These are phyloP conservation scores for Enteromius argenteus DNA, from an alignment of 2,797 vertebrate genomes.

Conservation along the genomic window DNA sequence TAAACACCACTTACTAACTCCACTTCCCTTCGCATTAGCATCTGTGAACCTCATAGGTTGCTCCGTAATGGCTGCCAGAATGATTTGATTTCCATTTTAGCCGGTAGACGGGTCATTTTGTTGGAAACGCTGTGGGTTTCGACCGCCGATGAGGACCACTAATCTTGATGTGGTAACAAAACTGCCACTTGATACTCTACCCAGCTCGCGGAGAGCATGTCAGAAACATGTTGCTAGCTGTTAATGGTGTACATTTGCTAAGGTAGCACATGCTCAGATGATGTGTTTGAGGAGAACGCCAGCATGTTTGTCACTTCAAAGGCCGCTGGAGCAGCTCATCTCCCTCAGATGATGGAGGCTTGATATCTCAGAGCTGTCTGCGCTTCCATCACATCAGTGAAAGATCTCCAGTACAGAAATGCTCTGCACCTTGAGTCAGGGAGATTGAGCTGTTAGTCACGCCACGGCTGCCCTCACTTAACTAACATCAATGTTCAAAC, in stretches of 20 bases:
- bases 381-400: slow-evolving; percentile 27
- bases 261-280: slow-evolving; percentile 15
- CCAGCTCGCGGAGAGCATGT: background rate
- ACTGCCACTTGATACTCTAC: background rate
- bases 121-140: slow-evolving; percentile 1
- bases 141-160: background rate
- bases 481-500: slow-evolving; percentile 49
- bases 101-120: background rate
- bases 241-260: background rate
- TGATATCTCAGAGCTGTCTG: slow-evolving; percentile 49
- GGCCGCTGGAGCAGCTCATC: slow-evolving; percentile 26
- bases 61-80: slow-evolving; percentile 18
- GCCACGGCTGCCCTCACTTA: slow-evolving; percentile 50
- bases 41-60: slow-evolving; percentile 40
- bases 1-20: slow-evolving; percentile 56
- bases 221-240: slow-evolving; percentile 1
- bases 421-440: slow-evolving; percentile 44
- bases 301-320: slow-evolving; percentile 49
- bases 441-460: slow-evolving; percentile 57
- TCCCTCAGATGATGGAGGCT: slow-evolving; percentile 45
- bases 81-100: slow-evolving; percentile 21
- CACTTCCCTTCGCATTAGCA: slow-evolving; percentile 46
- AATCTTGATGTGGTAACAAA: slow-evolving; percentile 16
- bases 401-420: slow-evolving; percentile 30
- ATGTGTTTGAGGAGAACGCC: slow-evolving; percentile 7